A percentile compares a stretch with the other conserved stretches of the same genome.
phyloP scores from a whole-genome alignment of 2,113 vertebrate genomes.

The Myrmecobius fasciatus region DNA sequence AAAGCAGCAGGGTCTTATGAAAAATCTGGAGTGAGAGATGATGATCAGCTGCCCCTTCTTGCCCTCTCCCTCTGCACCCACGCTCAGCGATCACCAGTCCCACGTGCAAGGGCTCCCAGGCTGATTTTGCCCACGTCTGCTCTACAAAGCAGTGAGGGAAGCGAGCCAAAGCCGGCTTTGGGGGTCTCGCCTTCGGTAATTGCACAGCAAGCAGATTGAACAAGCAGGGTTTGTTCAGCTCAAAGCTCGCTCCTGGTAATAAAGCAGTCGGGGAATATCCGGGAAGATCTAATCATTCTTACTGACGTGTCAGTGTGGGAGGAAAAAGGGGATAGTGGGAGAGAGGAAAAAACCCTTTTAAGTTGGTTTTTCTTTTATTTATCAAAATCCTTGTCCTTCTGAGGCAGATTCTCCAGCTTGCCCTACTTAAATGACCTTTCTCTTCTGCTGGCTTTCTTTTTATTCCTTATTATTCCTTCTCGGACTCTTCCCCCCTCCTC shows the following conservation, averaged over 20 bases:
- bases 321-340: rapidly evolving
- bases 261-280: rapidly evolving
- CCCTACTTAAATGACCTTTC: rapidly evolving
- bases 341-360: neutral
- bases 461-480: neutral
- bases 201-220: neutral
- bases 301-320: neutral
- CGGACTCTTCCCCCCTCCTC: rapidly evolving
- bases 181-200: neutral
- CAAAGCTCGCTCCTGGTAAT: neutral
- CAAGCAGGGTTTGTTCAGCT: neutral
- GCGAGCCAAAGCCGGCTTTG: rapidly evolving
- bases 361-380: neutral
- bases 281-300: neutral
- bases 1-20: neutral
- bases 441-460: rapidly evolving
- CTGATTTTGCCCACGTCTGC: neutral
- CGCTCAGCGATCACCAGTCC: too few relatives aligned
- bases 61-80: neutral
- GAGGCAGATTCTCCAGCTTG: rapidly evolving
- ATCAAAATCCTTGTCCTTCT: neutral
- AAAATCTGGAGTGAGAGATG: neutral
- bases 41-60: neutral
- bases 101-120: neutral
- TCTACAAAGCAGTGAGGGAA: rapidly evolving